Conservation (phyloP, 2,113 vertebrate species). For the Xiphophorus couchianus region DNA sequence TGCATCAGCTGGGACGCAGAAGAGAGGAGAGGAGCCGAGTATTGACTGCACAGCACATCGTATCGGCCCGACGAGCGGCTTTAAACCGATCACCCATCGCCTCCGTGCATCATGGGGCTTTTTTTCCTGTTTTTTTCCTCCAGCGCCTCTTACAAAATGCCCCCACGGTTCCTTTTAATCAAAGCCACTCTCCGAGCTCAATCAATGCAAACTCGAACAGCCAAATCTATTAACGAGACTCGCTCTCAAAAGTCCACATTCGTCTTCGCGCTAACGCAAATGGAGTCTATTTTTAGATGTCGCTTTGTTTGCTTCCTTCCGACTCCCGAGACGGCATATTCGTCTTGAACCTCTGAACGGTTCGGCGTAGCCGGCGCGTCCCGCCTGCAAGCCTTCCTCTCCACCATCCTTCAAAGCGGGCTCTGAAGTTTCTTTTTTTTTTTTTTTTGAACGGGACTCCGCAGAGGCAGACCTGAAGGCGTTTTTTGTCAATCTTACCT, state of each 20-base stretch:
- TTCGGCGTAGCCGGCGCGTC: constrained; percentile 19
- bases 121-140: not conserved
- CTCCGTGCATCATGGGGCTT: constrained; percentile 53
- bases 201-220: constrained; percentile 59
- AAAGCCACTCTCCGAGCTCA: constrained; percentile 46
- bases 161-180: constrained; percentile 49
- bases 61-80: constrained; percentile 58
- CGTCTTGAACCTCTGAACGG: constrained; percentile 10
- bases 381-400: constrained; percentile 17
- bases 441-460: constrained; percentile 40
- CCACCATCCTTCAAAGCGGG: constrained; percentile 18
- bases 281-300: constrained; percentile 42
- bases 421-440: constrained; percentile 26
- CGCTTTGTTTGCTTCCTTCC: constrained; percentile 39
- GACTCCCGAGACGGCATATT: constrained; percentile 9
- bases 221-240: constrained; percentile 52
- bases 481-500: constrained; percentile 59
- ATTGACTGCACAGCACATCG: constrained; percentile 47
- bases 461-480: constrained; percentile 51
- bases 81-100: constrained; percentile 50
- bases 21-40: constrained; percentile 8
- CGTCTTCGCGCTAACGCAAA: constrained; percentile 54
- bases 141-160: constrained; percentile 48
- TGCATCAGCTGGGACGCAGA: constrained; percentile 14
- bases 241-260: constrained; percentile 33